Conservation (phyloP, 2,888 invertebrate species). For the Mimachlamys varia region DNA sequence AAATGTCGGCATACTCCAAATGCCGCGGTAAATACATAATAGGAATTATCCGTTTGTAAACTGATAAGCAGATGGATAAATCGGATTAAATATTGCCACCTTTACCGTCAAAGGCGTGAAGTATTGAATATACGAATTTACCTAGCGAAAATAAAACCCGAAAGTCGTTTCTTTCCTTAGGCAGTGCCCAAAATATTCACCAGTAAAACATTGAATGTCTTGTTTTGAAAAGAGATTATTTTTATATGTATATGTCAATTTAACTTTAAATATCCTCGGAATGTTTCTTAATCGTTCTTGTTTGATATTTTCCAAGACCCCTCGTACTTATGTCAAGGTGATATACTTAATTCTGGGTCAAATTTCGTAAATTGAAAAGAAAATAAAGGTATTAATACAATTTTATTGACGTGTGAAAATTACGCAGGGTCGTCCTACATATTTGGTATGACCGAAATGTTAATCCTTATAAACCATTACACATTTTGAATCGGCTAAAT, state of each 20-base stretch:
- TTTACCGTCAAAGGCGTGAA: background rate
- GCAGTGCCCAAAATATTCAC: background rate
- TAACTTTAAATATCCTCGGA: background rate
- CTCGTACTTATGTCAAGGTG: background rate
- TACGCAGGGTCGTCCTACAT: background rate
- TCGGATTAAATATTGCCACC: background rate
- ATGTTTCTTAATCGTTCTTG: constrained; percentile 1
- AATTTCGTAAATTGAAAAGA: constrained; percentile 25
- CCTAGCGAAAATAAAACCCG: background rate
- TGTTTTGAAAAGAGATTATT: background rate
- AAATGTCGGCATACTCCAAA: constrained; percentile 1
- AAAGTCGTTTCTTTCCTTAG: background rate
- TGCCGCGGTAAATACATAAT: background rate
- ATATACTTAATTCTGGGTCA: background rate
- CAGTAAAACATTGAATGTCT: background rate
- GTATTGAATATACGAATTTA: constrained; percentile 16
- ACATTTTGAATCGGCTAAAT: background rate
- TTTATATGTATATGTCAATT: constrained; percentile 16
- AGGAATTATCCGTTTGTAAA: background rate
- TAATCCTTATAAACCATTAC: background rate
- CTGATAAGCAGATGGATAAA: constrained; percentile 6
- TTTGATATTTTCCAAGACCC: background rate
- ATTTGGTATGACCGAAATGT: background rate
- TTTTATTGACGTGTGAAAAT: background rate
- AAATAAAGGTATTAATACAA: background rate